A percentile compares a stretch with the other conserved stretches of the same genome.
Conservation (phyloP, 2,113 vertebrate genomes). For the Myiozetetes cayanensis region DNA sequence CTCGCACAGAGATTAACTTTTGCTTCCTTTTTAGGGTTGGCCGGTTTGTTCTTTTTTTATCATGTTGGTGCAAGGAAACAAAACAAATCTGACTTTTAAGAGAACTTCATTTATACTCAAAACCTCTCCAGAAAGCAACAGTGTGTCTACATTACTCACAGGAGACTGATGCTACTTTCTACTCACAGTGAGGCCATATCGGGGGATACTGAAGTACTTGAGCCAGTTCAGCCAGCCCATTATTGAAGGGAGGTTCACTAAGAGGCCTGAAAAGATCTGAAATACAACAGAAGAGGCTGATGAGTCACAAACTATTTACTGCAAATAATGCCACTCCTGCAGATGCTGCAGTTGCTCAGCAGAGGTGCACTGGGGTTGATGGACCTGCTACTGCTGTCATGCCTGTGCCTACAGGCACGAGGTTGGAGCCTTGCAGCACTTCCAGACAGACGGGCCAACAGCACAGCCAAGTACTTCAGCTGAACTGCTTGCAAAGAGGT, state of each 20-base stretch:
- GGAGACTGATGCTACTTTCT: not conserved
- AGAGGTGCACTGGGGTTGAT: not conserved
- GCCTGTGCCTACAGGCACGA: not conserved
- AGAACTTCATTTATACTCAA: not conserved
- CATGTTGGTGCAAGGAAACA: not conserved
- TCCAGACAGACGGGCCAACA: not conserved
- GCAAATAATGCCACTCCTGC: not conserved
- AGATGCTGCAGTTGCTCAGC: not conserved
- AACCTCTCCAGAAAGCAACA: not conserved
- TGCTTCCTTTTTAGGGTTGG: not conserved
- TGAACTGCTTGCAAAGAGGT: not conserved
- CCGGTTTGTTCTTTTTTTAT: not conserved
- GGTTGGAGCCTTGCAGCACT: not conserved
- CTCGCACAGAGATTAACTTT: not conserved
- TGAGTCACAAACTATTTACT: not conserved
- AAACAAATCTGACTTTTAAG: not conserved
- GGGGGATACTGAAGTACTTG: slow-evolving; percentile 71
- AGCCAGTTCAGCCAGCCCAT: slow-evolving; percentile 72
- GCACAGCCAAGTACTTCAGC: not conserved
- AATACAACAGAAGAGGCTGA: not conserved
- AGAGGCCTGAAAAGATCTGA: slow-evolving; percentile 71
- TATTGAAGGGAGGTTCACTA: slow-evolving; percentile 69
- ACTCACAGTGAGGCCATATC: slow-evolving; percentile 69
- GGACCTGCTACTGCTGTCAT: not conserved
- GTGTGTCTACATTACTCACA: not conserved